These are phyloP conservation scores for Laupala kohalensis DNA, from an alignment of 1,140 invertebrate species.

Conservation along the genomic window DNA sequence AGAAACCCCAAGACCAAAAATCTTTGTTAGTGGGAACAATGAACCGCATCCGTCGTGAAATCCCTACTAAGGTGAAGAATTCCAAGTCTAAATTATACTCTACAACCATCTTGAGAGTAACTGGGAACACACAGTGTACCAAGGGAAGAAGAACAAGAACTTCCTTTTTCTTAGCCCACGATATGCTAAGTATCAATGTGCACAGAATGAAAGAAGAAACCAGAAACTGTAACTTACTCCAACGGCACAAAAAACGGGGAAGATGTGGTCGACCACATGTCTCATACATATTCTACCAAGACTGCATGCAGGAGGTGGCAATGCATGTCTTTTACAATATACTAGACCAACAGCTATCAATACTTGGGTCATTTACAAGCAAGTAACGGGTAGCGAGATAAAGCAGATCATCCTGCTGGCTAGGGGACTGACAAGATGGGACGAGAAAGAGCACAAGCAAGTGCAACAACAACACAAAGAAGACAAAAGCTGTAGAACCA, in stretches of 20 bases:
- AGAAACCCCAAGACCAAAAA: conserved; percentile 10
- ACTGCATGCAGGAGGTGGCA: conserved; percentile 35
- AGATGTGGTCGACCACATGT: conserved; percentile 22
- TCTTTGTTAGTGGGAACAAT: conserved; percentile 17
- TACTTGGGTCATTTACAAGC: conserved; percentile 3
- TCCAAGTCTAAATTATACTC: not conserved
- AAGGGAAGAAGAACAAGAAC: conserved; percentile 17
- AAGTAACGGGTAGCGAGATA: not conserved
- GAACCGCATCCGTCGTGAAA: conserved; percentile 2
- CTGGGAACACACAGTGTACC: conserved; percentile 6
- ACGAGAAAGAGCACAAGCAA: too few relatives aligned
- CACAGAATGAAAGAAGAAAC: conserved; percentile 9
- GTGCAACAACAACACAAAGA: not conserved
- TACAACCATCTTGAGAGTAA: not conserved
- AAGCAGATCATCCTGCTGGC: not conserved
- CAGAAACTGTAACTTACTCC: conserved; percentile 19
- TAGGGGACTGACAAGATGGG: not conserved
- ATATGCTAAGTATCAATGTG: conserved; percentile 11
- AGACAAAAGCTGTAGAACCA: not conserved
- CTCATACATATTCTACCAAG: conserved; percentile 28
- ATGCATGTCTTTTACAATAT: conserved; percentile 34
- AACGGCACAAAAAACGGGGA: conserved; percentile 22
- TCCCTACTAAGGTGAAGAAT: not conserved
- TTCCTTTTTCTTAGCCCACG: conserved; percentile 16
- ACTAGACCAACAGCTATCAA: conserved; percentile 28